Percentiles rank a stretch among this genome's conserved stretches.
Conservation (phyloP, 1,140 invertebrate species). For the Patella vulgata region DNA sequence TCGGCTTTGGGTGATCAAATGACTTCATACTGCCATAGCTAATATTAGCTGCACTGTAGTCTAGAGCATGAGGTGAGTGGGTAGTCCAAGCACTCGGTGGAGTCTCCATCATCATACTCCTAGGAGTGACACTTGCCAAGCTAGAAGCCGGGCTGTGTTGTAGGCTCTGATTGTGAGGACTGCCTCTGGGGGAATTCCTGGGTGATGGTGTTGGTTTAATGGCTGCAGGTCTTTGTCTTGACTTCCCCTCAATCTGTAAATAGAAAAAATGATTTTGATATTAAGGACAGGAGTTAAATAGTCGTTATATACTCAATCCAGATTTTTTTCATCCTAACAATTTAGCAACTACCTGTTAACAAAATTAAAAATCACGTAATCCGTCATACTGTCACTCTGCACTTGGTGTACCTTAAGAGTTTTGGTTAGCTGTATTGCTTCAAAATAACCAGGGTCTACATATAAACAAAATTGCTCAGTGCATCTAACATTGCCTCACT, state of each 20-base stretch:
- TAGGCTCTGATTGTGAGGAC: conserved; percentile 18
- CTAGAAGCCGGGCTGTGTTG: conserved; percentile 44
- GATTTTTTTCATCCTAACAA: too few species aligned
- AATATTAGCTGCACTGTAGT: conserved; percentile 6
- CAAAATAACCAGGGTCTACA: too few species aligned
- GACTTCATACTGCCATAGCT: neutral
- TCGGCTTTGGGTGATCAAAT: conserved; percentile 28
- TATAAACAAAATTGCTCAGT: too few species aligned
- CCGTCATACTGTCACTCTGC: too few species aligned
- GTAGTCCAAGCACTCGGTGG: conserved; percentile 26
- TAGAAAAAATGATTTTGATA: too few species aligned
- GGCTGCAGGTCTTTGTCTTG: neutral
- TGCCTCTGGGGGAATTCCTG: conserved; percentile 19
- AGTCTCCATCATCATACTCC: conserved; percentile 46
- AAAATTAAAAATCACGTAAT: too few species aligned
- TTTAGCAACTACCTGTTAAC: too few species aligned
- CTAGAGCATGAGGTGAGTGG: neutral
- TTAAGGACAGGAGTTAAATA: too few species aligned
- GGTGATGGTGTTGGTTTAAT: conserved; percentile 23
- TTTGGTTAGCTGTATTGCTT: too few species aligned
- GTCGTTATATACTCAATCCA: too few species aligned
- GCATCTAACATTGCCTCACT: too few species aligned
- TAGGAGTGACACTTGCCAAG: conserved; percentile 47
- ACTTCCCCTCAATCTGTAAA: neutral
- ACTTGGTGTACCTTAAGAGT: too few species aligned